Percentiles rank a stretch among this genome's conserved stretches.
Evolutionary conservation across 2,113 vertebrate genomes (phyloP).

Genomic region (Percina caprodes): DNA sequence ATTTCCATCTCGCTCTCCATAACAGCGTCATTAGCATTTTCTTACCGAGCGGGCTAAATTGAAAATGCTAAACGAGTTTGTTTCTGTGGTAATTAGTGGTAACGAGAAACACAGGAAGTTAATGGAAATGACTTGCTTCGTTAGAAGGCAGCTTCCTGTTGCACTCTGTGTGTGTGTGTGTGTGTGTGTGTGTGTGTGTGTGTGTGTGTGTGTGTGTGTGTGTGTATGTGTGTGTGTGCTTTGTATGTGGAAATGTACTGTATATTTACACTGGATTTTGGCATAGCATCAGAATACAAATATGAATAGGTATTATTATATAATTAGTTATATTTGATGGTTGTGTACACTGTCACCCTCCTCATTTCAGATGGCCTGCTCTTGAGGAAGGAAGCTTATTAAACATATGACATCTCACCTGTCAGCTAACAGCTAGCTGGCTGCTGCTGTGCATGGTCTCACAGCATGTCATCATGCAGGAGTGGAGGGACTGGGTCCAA

Average conservation of each 20-base stretch:
- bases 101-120: slow-evolving; percentile 85
- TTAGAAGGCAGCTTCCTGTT: slow-evolving; percentile 75
- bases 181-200: neutral
- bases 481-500: slow-evolving; percentile 23
- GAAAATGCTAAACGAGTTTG: slow-evolving; percentile 86
- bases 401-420: slow-evolving; percentile 34
- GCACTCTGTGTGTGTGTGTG: slow-evolving; percentile 35
- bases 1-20: slow-evolving; percentile 70
- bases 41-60: slow-evolving; percentile 81
- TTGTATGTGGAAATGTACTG: neutral
- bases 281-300: slow-evolving; percentile 6
- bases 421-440: slow-evolving; percentile 29
- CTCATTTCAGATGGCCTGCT: slow-evolving; percentile 14
- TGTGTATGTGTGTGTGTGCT: neutral
- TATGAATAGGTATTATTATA: neutral
- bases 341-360: neutral
- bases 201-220: neutral
- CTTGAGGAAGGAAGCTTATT: slow-evolving; percentile 39
- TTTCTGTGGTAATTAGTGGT: slow-evolving; percentile 81
- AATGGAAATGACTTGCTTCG: slow-evolving; percentile 82
- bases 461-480: slow-evolving; percentile 32
- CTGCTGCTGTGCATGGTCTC: slow-evolving; percentile 3
- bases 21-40: slow-evolving; percentile 86
- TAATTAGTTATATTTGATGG: neutral
- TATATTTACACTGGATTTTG: slow-evolving; percentile 1